Base-by-base conservation (phyloP, 1,140 invertebrate species). In the Akabosia matsudoensis region DNA sequence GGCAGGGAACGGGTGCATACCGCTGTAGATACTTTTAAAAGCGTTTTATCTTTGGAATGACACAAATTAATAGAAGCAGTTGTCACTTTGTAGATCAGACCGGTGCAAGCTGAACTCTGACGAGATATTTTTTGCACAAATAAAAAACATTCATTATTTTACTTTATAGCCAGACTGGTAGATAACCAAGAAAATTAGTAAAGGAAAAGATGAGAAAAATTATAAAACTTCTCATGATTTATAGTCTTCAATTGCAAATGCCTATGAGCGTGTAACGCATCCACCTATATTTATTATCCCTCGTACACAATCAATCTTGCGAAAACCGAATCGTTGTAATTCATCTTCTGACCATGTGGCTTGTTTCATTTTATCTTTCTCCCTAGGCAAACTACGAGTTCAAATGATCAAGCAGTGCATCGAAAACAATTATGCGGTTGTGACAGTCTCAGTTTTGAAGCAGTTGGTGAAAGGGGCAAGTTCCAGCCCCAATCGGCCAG, bases 41-140 rank as follows among this genome's bases (percentile, higher is more conserved):
- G 54, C 54, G 4, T 22, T 56, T 24, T 24, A n/a, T 56, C 24
- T 24, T 56, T 22, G 10, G 37, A 45, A 45, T 56, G 54, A 56
- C 54, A 56, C 54, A 22, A 56, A 56, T 56, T 56, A 56, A 56
- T 56, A 56, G 54, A 16, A 10, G 4, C 54, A 56, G 54, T 56
- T 56, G 54, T 56, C 54, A 56, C 54, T 56, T 56, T n/a, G n/a
- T n/a, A n/a, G n/a, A n/a, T n/a, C n/a, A n/a, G 54, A 13, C 54
- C 54, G 14, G 14, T 13, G 14, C 37, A 45, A 45, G 37, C 18
- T 45, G 37, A 45, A 45, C n/a, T n/a, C n/a, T n/a, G n/a, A n/a
- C n/a, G n/a, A n/a, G n/a, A n/a, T n/a, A n/a, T n/a, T n/a, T n/a
- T n/a, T n/a, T n/a, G n/a, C n/a, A n/a, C n/a, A n/a, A n/a, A n/a